Evolutionary conservation across 2,888 invertebrate species (phyloP).

Genomic region (Epiblema foenella): DNA sequence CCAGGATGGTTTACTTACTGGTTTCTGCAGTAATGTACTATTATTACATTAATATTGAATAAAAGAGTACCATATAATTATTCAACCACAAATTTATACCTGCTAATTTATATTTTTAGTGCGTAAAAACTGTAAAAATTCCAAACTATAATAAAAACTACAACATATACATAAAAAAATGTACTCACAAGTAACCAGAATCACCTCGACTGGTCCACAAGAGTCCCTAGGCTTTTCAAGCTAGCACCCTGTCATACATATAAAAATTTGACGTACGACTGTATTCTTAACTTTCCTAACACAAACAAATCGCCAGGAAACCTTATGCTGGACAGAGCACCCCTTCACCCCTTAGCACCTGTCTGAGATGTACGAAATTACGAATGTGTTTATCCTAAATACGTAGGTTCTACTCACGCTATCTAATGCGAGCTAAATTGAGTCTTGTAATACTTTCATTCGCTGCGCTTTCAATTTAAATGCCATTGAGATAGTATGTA

Average conservation of each 20-base stretch:
- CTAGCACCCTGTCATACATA: background rate
- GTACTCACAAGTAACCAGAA: background rate
- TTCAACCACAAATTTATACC: background rate
- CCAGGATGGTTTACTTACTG: too few species aligned
- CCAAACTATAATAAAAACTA: background rate
- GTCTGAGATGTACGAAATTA: background rate
- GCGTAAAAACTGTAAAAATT: too few species aligned
- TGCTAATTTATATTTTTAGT: background rate
- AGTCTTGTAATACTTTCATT: background rate
- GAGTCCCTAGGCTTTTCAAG: background rate
- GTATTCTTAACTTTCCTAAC: background rate
- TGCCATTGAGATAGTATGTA: conserved; percentile 8
- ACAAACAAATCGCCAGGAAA: background rate
- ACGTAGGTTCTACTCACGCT: background rate
- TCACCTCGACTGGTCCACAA: background rate
- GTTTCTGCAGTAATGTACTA: too few species aligned
- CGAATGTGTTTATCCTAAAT: conserved; percentile 2
- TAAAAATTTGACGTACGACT: background rate
- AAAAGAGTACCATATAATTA: background rate
- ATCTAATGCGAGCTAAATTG: conserved; percentile 1
- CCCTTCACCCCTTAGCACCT: background rate
- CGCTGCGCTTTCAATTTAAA: background rate
- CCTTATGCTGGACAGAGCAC: background rate
- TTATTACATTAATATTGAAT: too few species aligned
- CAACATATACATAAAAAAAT: background rate